Conservation (phyloP, 2,113 vertebrate species). For the Takifugu flavidus region DNA sequence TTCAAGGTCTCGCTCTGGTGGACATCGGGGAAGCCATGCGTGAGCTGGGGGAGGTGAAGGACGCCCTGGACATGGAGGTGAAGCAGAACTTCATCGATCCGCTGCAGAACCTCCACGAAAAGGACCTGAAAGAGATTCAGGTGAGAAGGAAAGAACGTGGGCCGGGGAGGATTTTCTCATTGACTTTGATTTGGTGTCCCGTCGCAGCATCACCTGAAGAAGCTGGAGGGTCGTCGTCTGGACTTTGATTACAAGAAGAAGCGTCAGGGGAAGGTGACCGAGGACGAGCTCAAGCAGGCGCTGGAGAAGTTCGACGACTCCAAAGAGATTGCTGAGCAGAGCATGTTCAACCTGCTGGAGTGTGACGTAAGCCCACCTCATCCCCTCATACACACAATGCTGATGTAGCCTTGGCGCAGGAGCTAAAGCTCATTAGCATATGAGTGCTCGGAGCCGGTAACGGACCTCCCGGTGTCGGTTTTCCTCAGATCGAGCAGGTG, state of each 20-base stretch:
- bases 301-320: constrained; percentile 98
- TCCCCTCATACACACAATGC: neutral
- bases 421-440: neutral
- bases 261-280: constrained; percentile 91
- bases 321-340: constrained; percentile 95
- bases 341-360: constrained; percentile 98
- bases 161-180: no score
- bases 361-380: constrained; percentile 86
- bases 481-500: constrained; percentile 91
- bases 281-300: constrained; percentile 93
- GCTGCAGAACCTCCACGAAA: constrained; percentile 94
- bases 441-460: no score
- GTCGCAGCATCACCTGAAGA: constrained; percentile 94
- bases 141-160: constrained; percentile 57
- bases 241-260: constrained; percentile 99
- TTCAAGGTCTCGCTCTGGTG: constrained; percentile 84
- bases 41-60: constrained; percentile 95
- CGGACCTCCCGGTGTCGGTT: neutral
- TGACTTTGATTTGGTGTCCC: neutral
- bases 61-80: constrained; percentile 96
- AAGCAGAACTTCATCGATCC: constrained; percentile 99
- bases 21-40: constrained; percentile 92
- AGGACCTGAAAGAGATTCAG: constrained; percentile 97
- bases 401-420: neutral
- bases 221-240: constrained; percentile 91